Evolutionary conservation across 2,888 invertebrate species (phyloP).

Genomic region (Scrobipalpa costella): DNA sequence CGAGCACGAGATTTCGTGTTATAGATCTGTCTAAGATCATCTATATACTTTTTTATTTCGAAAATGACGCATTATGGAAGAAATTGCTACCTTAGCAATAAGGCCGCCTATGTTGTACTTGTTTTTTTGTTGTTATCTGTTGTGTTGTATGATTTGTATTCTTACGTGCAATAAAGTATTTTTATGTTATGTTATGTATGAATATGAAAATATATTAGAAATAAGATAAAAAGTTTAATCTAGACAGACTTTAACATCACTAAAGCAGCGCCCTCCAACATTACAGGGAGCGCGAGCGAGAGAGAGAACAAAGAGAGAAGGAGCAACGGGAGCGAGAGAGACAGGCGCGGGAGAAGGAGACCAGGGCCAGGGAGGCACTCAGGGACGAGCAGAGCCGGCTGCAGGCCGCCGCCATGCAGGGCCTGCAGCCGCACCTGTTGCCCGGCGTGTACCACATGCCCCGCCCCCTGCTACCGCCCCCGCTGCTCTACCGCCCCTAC

Average conservation of each 20-base stretch:
- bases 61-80: too few species aligned
- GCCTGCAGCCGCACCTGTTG: constrained; percentile 48
- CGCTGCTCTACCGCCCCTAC: constrained; percentile 55
- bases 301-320: constrained; percentile 72
- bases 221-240: not conserved
- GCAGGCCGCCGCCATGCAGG: constrained; percentile 42
- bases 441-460: constrained; percentile 52
- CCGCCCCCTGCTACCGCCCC: constrained; percentile 52
- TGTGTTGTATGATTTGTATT: too few species aligned
- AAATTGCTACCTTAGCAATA: too few species aligned
- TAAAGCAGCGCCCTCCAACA: constrained; percentile 7
- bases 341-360: constrained; percentile 60
- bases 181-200: too few species aligned
- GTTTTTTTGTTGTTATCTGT: too few species aligned
- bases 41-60: too few species aligned
- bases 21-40: too few species aligned
- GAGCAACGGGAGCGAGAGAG: constrained; percentile 64
- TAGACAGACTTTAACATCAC: not conserved
- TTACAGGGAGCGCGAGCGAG: constrained; percentile 42
- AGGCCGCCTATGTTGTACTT: too few species aligned
- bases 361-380: constrained; percentile 64
- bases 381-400: constrained; percentile 58
- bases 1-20: too few species aligned
- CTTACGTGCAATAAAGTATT: too few species aligned
- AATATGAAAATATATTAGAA: too few species aligned